Conservation (phyloP, 1,140 invertebrate genomes). For the Penaeus indicus region DNA sequence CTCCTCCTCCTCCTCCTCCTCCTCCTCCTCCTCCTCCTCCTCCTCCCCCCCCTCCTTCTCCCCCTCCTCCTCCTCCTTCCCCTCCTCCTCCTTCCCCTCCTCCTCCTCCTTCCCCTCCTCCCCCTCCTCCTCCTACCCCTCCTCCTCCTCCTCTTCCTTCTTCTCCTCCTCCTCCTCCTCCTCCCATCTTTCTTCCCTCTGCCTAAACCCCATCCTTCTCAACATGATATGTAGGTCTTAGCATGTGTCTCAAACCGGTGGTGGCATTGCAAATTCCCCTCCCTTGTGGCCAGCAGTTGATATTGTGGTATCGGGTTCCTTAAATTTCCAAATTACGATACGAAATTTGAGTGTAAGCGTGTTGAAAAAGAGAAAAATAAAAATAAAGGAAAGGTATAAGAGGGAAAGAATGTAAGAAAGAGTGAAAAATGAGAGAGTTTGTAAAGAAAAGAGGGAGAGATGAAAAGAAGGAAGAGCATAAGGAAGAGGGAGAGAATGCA, state of each 20-base stretch:
- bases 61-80: no score
- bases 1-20: no score
- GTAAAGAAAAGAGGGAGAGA: no score
- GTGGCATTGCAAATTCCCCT: no score
- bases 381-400: no score
- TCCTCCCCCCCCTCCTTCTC: no score
- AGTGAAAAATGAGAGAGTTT: no score
- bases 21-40: no score
- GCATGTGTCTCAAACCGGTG: neutral
- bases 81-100: no score
- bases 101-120: neutral
- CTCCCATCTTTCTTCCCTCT: neutral
- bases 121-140: neutral
- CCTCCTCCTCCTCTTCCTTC: neutral
- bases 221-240: neutral
- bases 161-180: neutral
- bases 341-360: neutral
- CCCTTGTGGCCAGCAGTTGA: neutral
- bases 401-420: no score
- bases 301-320: neutral
- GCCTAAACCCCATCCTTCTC: neutral
- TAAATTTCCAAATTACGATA: neutral
- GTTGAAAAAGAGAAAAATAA: neutral
- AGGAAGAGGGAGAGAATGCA: no score
- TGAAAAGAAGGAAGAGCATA: no score